Evolutionary conservation across 2,113 vertebrate species (phyloP).

Genomic region (Calidris pugnax): DNA sequence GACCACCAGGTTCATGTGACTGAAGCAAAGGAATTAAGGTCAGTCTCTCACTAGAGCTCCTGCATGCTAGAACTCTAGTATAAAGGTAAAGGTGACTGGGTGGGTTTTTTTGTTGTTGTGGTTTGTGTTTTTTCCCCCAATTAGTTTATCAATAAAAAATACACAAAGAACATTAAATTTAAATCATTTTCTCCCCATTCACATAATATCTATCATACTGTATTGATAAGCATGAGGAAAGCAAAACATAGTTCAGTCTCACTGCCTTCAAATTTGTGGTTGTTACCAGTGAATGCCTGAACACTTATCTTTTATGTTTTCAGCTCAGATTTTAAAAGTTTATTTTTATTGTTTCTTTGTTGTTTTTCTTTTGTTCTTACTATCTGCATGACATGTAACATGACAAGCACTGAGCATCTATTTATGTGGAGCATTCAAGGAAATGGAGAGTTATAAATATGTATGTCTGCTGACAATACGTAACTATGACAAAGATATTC

Average conservation of each 20-base stretch:
- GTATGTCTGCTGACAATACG: slow-evolving; percentile 9
- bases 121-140: background rate
- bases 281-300: background rate
- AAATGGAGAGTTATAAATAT: slow-evolving; percentile 59
- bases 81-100: background rate
- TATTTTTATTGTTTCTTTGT: slow-evolving; percentile 18
- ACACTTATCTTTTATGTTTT: background rate
- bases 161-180: background rate
- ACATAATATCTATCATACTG: background rate
- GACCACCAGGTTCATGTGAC: background rate
- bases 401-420: slow-evolving; percentile 39
- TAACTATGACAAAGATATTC: background rate
- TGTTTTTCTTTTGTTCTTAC: slow-evolving; percentile 53
- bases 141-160: background rate
- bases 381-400: slow-evolving; percentile 34
- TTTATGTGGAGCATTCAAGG: slow-evolving; percentile 40
- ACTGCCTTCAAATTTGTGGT: background rate
- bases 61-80: background rate
- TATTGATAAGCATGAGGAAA: background rate
- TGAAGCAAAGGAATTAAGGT: background rate
- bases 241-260: background rate
- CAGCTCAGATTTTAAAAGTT: background rate
- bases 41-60: background rate
- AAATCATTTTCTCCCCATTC: background rate
- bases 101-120: background rate